These are phyloP conservation scores for Apis florea DNA, from an alignment of 1,140 invertebrate genomes.

Conservation along the genomic window DNA sequence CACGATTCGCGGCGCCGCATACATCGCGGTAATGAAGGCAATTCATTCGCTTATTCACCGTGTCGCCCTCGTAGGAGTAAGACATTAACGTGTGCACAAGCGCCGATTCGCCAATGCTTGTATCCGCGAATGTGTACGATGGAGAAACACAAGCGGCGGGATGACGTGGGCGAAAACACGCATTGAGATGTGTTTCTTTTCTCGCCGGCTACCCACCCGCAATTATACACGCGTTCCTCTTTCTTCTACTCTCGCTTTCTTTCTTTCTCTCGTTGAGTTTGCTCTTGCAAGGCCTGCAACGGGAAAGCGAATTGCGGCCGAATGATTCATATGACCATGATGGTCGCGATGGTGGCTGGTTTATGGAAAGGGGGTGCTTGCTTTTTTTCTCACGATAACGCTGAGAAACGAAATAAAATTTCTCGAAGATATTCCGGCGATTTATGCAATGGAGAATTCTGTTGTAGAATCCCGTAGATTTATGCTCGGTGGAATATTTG, in stretches of 20 bases:
- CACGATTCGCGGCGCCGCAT: constrained; percentile 50
- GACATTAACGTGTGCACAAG: constrained; percentile 50
- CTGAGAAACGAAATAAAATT: neutral
- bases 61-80: constrained; percentile 61
- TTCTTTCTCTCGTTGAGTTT: neutral
- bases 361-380: neutral
- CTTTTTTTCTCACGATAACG: neutral
- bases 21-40: constrained; percentile 60
- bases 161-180: constrained; percentile 56
- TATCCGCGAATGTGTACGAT: neutral
- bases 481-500: too few relatives aligned
- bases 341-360: neutral
- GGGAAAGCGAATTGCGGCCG: constrained; percentile 28
- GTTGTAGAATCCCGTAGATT: too few relatives aligned
- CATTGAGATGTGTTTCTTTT: constrained; percentile 54
- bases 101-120: neutral
- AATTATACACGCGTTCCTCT: neutral
- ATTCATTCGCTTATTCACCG: constrained; percentile 62
- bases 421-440: too few relatives aligned
- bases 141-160: constrained; percentile 11
- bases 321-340: constrained; percentile 30
- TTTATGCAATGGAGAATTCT: too few relatives aligned
- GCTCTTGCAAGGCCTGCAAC: neutral
- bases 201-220: constrained; percentile 38
- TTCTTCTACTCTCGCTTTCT: neutral